Conservation (phyloP, 37 sponge, comb jelly and placozoan genomes). For the Aplysina aerophoba region DNA sequence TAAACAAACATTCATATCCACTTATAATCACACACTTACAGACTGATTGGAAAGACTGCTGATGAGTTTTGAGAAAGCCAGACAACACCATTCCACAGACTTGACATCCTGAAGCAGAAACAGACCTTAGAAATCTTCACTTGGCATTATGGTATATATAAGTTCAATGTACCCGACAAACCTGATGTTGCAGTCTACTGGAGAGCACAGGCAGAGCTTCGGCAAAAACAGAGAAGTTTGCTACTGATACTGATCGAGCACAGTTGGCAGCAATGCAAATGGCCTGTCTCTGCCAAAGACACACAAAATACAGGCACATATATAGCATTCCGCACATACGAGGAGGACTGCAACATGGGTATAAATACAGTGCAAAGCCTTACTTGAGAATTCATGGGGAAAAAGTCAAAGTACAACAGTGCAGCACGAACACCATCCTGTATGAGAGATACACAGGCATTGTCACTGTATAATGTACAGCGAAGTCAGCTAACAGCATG, state of each 20-base stretch:
- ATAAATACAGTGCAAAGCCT: not conserved
- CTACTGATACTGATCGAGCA: constrained; percentile 78
- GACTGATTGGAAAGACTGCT: constrained; percentile 61
- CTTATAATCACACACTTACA: constrained; percentile 25
- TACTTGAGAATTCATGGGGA: constrained; percentile 91
- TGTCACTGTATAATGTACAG: not conserved
- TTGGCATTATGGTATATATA: not conserved
- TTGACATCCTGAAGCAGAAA: constrained; percentile 79
- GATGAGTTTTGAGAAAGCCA: constrained; percentile 81
- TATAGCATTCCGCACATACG: not conserved
- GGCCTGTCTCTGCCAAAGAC: constrained; percentile 70
- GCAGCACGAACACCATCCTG: constrained; percentile 91
- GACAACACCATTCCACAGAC: constrained; percentile 87
- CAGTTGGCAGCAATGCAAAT: constrained; percentile 93
- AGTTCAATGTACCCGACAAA: constrained; percentile 12
- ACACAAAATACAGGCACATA: not conserved
- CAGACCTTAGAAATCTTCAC: not conserved
- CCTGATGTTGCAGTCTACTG: constrained; percentile 80
- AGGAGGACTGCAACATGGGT: not conserved
- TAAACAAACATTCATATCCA: constrained; percentile 25
- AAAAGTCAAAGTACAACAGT: constrained; percentile 94
- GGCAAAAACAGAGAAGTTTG: constrained; percentile 72
- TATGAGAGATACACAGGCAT: not conserved
- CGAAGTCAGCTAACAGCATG: not conserved
- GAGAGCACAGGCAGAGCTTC: constrained; percentile 80